Conservation (phyloP, 2,797 vertebrate genomes). For the Typhlichthys eigenmanni region DNA sequence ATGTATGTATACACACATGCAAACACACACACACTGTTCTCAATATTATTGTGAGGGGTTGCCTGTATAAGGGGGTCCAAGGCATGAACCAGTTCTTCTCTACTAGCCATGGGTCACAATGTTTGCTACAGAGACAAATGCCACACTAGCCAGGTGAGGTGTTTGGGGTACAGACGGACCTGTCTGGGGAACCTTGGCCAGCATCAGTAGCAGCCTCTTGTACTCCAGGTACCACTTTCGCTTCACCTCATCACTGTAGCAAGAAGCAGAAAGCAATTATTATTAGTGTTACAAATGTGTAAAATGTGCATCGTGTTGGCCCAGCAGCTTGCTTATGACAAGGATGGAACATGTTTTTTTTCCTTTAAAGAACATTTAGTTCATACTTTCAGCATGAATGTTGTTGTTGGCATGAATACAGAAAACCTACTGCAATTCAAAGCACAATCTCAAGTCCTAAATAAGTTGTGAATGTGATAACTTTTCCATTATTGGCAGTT, state of each 20-base stretch:
- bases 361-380: neutral
- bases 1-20: too few species aligned
- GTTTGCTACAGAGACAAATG: constrained; percentile 5
- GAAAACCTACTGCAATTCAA: neutral
- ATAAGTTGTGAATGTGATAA: neutral
- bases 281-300: constrained; percentile 2
- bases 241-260: constrained; percentile 56
- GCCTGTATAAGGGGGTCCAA: too few species aligned
- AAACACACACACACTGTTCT: too few species aligned
- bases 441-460: neutral
- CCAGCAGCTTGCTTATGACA: neutral
- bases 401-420: neutral
- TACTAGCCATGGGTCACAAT: neutral
- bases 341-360: neutral
- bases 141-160: neutral
- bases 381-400: neutral
- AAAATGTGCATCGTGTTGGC: neutral
- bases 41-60: too few species aligned
- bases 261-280: constrained; percentile 25
- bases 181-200: constrained; percentile 82
- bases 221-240: constrained; percentile 66
- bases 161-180: constrained; percentile 72
- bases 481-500: neutral
- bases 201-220: constrained; percentile 73
- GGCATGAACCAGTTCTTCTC: too few species aligned